Percentiles rank a stretch among this genome's conserved stretches.
These are phyloP conservation scores for Stenodera caucasica DNA, from an alignment of 2,888 invertebrate species.

Conservation along the genomic window DNA sequence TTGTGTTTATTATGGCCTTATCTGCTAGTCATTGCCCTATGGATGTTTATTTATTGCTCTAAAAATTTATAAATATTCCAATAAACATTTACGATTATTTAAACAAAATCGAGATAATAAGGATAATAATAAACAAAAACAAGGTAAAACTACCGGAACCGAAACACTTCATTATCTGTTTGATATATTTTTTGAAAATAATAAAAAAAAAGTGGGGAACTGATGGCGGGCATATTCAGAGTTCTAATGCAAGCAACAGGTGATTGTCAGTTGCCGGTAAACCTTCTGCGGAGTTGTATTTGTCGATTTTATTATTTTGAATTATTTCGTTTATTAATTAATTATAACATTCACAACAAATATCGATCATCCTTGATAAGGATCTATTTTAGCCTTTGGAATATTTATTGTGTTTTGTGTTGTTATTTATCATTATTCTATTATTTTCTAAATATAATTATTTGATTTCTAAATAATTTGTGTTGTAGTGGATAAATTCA, in stretches of 20 bases:
- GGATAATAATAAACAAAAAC: background rate
- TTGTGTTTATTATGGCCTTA: no score
- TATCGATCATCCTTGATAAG: background rate
- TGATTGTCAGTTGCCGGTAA: conserved; percentile 47
- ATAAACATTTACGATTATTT: background rate
- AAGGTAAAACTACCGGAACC: conserved; percentile 19
- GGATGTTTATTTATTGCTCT: no score
- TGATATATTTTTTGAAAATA: background rate
- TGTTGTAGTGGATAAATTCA: no score
- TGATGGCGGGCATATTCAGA: conserved; percentile 30
- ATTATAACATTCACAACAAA: background rate
- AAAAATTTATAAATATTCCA: no score
- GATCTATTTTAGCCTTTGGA: background rate
- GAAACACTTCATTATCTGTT: background rate
- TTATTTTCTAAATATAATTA: no score
- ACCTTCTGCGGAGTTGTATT: conserved; percentile 21
- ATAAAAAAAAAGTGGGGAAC: conserved; percentile 21
- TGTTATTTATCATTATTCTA: background rate
- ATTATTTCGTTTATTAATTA: conserved; percentile 1
- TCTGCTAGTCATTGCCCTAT: no score
- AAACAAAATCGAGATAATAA: background rate
- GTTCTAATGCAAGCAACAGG: conserved; percentile 37
- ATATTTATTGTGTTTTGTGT: background rate
- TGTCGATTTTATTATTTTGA: conserved; percentile 14
- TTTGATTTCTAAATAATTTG: no score